Evolutionary conservation across 2,797 vertebrate genomes (phyloP), one percentile per base, ranked within the genome.

Genomic region (Zenarchopterus dispar): DNA sequence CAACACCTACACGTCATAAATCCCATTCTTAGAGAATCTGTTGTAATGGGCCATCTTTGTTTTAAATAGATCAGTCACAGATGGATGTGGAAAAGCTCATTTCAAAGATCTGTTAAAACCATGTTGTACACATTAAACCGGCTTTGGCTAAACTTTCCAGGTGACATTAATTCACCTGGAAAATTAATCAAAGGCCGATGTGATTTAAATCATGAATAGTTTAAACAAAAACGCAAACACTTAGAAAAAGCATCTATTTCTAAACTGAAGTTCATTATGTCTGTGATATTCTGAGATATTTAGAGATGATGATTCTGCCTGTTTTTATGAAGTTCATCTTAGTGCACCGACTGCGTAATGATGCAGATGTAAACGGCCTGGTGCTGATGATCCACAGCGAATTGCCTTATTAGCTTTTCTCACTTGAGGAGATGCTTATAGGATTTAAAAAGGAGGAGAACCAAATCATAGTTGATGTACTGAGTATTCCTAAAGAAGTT

Each of bases 391-490:
- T 66, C 71, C 28, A 18, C 61, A n/a, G 8, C 45, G 39, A 58
- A 44, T 66, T 46, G 50, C 39, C 59, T 80, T 74, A 79, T 87
- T 78, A 78, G 48, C 50, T 44, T 50, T 39, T 24, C 48, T 54
- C 53, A 43, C 67, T 72, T 51, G 50, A 61, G 45, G 48, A 71
- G 51, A 73, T 24, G 46, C 60, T 73, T 47, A 69, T 47, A 33
- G 48, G 62, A 71, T 73, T 36, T 36, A 15, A 15, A 3, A 48
- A 71, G 65, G 76, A 60, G 26, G 18, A 75, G 57, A 63, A 62
- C 49, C 11, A 67, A 52, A 62, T 65, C 19, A 19, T 47, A 45
- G 0, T 70, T 72, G 63, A 72, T 72, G 41, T 56, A 33, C 56
- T 54, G 18, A 48, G 42, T 68, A 31, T 59, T 54, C 33, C 9